Evolutionary conservation across 1,140 invertebrate genomes (phyloP).

Genomic region (Nixonia krombeini): DNA sequence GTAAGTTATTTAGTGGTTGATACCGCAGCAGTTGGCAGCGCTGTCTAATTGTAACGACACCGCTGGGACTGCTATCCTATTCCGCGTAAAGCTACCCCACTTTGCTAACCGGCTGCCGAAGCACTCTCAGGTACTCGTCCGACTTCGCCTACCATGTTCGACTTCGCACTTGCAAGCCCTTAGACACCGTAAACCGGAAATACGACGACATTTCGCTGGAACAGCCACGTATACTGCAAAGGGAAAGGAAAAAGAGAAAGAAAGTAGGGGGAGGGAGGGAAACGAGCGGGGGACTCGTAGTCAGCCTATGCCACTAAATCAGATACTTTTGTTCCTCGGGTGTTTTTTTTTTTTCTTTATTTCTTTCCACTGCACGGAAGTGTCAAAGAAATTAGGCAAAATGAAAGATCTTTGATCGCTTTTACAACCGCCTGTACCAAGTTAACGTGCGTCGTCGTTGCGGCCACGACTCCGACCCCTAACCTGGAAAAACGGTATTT

Average conservation of each 20-base stretch:
- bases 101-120: no score
- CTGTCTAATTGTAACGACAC: slow-evolving; percentile 70
- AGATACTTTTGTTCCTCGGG: no score
- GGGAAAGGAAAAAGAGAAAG: not conserved
- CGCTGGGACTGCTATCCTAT: slow-evolving; percentile 59
- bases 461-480: no score
- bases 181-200: slow-evolving; percentile 60
- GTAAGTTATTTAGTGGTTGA: slow-evolving; percentile 69
- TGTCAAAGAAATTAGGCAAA: no score
- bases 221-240: slow-evolving; percentile 32
- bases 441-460: no score
- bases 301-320: no score
- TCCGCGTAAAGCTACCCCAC: slow-evolving; percentile 37
- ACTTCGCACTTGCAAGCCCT: slow-evolving; percentile 30
- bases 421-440: no score
- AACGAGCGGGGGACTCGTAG: no score
- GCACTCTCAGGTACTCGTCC: slow-evolving; percentile 52
- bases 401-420: no score
- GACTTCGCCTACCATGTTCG: slow-evolving; percentile 8
- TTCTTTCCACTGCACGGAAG: no score
- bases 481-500: no score
- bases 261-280: not conserved
- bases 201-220: slow-evolving; percentile 57
- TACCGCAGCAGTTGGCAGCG: slow-evolving; percentile 60
- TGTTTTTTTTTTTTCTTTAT: no score